Conservation (phyloP, 2,888 invertebrate genomes). For the Epistrophella euchroma region DNA sequence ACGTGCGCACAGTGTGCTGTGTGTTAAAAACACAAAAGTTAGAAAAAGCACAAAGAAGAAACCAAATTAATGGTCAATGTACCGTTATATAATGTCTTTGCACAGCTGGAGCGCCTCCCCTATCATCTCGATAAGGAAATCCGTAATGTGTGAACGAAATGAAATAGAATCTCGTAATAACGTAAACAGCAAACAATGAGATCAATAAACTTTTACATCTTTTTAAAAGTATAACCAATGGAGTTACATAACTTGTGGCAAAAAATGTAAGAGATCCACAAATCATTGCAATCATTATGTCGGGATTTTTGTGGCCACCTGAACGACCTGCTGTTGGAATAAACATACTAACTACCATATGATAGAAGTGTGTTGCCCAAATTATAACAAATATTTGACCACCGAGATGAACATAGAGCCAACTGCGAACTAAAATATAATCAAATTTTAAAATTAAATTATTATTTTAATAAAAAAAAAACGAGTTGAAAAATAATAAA, state of each 20-base stretch:
- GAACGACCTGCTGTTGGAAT: constrained; percentile 84
- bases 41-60: neutral
- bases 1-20: constrained; percentile 79
- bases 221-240: constrained; percentile 79
- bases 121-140: constrained; percentile 85
- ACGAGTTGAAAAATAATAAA: neutral
- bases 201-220: constrained; percentile 78
- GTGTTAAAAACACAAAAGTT: neutral
- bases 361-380: constrained; percentile 79
- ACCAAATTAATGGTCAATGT: constrained; percentile 66
- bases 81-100: constrained; percentile 85
- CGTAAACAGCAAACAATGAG: constrained; percentile 78
- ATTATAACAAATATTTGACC: constrained; percentile 79
- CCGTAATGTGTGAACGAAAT: constrained; percentile 83
- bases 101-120: constrained; percentile 80
- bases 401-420: constrained; percentile 79
- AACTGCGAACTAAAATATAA: constrained; percentile 77
- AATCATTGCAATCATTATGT: constrained; percentile 83
- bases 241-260: constrained; percentile 82
- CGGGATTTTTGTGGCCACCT: constrained; percentile 84
- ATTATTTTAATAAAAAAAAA: neutral
- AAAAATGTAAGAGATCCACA: constrained; percentile 82
- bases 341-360: constrained; percentile 80
- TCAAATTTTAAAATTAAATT: neutral
- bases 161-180: constrained; percentile 79